Evolutionary conservation across 2,888 invertebrate species (phyloP).

Genomic region (Drosophila melanosoma): DNA sequence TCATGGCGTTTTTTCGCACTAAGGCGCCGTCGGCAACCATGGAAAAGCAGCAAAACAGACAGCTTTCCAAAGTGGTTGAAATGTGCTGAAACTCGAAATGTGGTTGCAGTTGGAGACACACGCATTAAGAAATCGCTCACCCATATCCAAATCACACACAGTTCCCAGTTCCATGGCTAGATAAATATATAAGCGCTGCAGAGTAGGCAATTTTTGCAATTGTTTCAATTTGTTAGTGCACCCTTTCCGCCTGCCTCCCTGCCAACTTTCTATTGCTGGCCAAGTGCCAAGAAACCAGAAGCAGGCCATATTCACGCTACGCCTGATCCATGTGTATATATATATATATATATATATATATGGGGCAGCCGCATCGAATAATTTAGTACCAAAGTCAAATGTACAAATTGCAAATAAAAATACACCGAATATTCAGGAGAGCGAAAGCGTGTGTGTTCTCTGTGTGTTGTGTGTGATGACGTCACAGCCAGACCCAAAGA

Average conservation of each 20-base stretch:
- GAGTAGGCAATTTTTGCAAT: slow-evolving; percentile 59
- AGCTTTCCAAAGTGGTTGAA: slow-evolving; percentile 1
- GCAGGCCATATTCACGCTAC: slow-evolving; percentile 33
- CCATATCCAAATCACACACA: slow-evolving; percentile 24
- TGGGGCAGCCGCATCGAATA: slow-evolving; percentile 32
- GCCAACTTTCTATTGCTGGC: slow-evolving; percentile 46
- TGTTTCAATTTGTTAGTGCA: slow-evolving; percentile 44
- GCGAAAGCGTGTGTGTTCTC: slow-evolving; percentile 12
- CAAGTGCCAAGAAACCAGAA: slow-evolving; percentile 52
- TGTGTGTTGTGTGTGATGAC: slow-evolving; percentile 46
- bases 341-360: slow-evolving; percentile 12
- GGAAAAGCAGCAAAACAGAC: background rate
- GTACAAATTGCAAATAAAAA: slow-evolving; percentile 27
- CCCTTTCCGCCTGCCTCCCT: background rate
- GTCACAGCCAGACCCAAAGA: slow-evolving; percentile 51
- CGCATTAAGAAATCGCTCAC: slow-evolving; percentile 29
- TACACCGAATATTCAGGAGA: slow-evolving; percentile 6
- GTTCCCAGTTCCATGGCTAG: slow-evolving; percentile 2
- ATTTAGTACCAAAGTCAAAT: slow-evolving; percentile 50
- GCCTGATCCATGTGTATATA: slow-evolving; percentile 27
- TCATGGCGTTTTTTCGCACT: slow-evolving; percentile 36
- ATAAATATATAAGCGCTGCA: slow-evolving; percentile 5
- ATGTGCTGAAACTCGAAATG: slow-evolving; percentile 5
- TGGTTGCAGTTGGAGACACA: slow-evolving; percentile 28
- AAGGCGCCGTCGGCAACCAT: slow-evolving; percentile 19